Percentiles rank a stretch among this genome's conserved stretches.
These are phyloP conservation scores for Prinia subflava DNA, from an alignment of 2,113 vertebrate species.

Conservation along the genomic window DNA sequence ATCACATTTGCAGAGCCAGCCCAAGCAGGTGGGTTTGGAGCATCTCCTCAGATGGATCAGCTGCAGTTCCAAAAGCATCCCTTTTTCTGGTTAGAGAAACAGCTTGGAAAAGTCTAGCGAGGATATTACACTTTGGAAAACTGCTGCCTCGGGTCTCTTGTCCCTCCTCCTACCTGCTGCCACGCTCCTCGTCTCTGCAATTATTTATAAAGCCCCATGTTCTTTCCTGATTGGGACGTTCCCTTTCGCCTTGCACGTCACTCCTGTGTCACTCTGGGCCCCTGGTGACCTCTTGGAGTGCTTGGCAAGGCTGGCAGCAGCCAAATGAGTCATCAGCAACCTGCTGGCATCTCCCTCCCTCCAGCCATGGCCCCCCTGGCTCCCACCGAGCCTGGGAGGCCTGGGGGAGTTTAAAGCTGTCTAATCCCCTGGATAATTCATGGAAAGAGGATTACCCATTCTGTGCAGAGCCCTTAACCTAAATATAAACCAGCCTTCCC, in stretches of 20 bases:
- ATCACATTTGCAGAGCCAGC: background rate
- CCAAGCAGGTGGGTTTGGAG: background rate
- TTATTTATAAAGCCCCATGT: conserved; percentile 26
- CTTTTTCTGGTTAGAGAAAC: background rate
- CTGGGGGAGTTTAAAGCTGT: conserved; percentile 74
- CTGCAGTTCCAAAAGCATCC: background rate
- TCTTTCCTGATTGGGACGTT: conserved; percentile 14
- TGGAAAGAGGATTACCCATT: conserved; percentile 94
- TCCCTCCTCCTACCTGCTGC: conserved; percentile 49
- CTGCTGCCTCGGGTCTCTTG: background rate
- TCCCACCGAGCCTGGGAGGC: background rate
- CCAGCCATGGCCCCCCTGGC: background rate
- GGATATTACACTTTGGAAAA: background rate
- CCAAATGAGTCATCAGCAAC: conserved; percentile 15
- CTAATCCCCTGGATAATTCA: conserved; percentile 90
- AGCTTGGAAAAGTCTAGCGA: background rate
- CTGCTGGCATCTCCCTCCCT: background rate
- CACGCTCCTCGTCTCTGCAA: background rate
- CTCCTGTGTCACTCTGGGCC: background rate
- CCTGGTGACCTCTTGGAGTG: background rate
- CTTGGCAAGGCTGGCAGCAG: background rate
- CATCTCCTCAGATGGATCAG: background rate
- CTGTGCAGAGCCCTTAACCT: conserved; percentile 79
- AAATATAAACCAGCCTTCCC: conserved; percentile 84
- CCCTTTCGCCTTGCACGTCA: background rate